phyloP scores from a whole-genome alignment of 1,140 invertebrate genomes.

The Tetraneura akinire region DNA sequence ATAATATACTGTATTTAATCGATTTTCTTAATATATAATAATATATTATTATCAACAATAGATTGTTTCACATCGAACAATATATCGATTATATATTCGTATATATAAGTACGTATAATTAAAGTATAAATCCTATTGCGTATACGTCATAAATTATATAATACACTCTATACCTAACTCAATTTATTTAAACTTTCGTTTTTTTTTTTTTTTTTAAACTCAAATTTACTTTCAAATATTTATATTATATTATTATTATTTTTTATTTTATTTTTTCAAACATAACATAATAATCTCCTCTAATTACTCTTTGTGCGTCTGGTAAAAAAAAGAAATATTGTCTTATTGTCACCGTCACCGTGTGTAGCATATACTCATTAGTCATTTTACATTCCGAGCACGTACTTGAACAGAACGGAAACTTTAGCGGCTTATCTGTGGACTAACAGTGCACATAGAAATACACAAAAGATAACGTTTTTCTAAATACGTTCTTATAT shows the following conservation, averaged over 20 bases:
- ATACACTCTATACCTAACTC: too few relatives aligned
- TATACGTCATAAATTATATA: too few relatives aligned
- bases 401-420: slow-evolving; percentile 33
- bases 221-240: neutral
- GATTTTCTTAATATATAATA: too few relatives aligned
- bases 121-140: too few relatives aligned
- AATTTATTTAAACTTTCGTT: neutral
- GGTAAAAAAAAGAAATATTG: neutral
- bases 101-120: too few relatives aligned
- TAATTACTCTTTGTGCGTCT: neutral
- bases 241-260: neutral
- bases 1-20: too few relatives aligned
- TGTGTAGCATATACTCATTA: neutral
- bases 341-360: neutral
- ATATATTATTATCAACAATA: too few relatives aligned
- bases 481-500: neutral
- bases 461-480: slow-evolving; percentile 16
- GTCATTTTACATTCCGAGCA: slow-evolving; percentile 5
- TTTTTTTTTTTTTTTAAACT: too few relatives aligned
- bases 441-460: neutral
- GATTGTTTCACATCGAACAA: too few relatives aligned
- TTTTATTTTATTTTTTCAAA: too few relatives aligned
- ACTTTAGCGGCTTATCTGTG: neutral
- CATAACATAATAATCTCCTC: neutral
- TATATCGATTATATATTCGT: too few relatives aligned